Evolutionary conservation across 2,113 vertebrate genomes (phyloP).

Genomic region (Phaetusa simplex): DNA sequence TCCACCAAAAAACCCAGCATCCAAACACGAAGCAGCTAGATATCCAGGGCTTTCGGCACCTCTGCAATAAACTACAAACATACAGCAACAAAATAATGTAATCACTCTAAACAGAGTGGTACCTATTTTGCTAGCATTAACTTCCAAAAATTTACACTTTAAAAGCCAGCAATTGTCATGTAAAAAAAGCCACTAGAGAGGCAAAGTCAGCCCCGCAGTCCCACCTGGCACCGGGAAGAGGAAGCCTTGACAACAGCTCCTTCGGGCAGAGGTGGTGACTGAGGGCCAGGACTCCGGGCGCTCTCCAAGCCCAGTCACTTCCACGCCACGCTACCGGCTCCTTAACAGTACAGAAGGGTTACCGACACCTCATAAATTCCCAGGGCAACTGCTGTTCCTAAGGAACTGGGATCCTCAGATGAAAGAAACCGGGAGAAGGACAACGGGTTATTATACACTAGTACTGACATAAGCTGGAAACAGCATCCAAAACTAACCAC

Average conservation of each 20-base stretch:
- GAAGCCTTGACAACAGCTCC: not conserved
- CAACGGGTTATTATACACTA: not conserved
- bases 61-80: not conserved
- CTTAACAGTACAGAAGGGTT: not conserved
- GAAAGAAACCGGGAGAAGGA: not conserved
- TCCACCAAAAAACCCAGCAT: not conserved
- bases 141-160: not conserved
- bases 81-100: not conserved
- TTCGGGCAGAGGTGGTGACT: not conserved
- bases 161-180: not conserved
- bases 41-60: not conserved
- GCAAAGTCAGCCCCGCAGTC: not conserved
- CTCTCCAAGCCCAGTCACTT: not conserved
- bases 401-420: not conserved
- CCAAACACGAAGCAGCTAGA: not conserved
- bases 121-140: not conserved
- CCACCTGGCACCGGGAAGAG: not conserved
- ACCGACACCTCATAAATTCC: not conserved
- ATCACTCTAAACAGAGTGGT: accelerated
- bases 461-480: not conserved
- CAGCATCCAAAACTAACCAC: not conserved
- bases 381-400: not conserved
- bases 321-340: not conserved
- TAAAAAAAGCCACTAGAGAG: not conserved
- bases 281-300: not conserved